Base-by-base conservation (phyloP, 1,140 invertebrate species). In the Macrobrachium rosenbergii region DNA sequence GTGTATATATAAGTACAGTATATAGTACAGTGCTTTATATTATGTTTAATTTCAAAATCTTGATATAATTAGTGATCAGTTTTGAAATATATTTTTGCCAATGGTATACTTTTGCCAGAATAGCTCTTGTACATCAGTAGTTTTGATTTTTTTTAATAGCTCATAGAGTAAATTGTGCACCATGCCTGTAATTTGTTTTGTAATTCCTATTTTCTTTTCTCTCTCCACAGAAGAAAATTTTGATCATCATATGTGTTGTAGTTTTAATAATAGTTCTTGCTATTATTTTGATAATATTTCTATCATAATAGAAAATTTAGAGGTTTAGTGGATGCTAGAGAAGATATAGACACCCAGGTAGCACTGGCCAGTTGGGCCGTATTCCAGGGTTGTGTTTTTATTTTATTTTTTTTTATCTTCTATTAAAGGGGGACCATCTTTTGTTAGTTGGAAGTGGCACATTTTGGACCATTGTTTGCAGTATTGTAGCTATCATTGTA, bases 151-250 rank as follows among this genome's bases (percentile, higher is more conserved):
- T 52, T 21, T 64, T 82, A 69, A 45, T 52, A 67, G 73, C 43
- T 37, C 58, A 58, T 43, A 73, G 23, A 72, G 45, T 64, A 78
- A 77, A 19, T 67, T 67, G 45, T 85, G 60, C 59, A 75, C 28
- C 78, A 75, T 43, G 58, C 69, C 78, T 78, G 81, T 60, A 62
- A 73, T 87, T 87, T 81, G 75, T 80, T 87, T 87, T 81, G 84
- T 87, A 87, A 87, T 87, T 87, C 78, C 76, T 19, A 75, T 87
- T 87, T 87, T 86, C 72, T 69, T 87, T 87, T 69, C 81, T 87
- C 84, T 87, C 78, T 87, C 84, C 84, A 87, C 84, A 87, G 84
- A 87, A 87, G 84, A 87, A 87, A 87, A 87, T 87, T 87, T 81
- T 87, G 84, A 87, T 87, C 84, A 87, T 87, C 84, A 87, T 87